A percentile compares a stretch with the other conserved stretches of the same genome.
These are phyloP conservation scores for Nerophis ophidion DNA, from an alignment of 2,113 vertebrate species.

Conservation along the genomic window DNA sequence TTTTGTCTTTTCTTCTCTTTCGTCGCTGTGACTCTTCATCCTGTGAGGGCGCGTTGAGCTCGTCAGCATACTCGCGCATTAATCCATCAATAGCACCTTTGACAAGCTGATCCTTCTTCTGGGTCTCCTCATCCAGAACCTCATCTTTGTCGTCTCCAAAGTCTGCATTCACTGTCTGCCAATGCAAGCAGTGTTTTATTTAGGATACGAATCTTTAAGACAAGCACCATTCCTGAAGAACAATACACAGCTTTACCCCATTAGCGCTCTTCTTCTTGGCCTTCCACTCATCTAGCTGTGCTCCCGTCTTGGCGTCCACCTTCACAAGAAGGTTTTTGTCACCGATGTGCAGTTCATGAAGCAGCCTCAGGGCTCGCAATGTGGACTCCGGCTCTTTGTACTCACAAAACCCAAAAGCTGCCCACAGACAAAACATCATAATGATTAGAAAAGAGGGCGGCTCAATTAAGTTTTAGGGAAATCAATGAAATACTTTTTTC, in stretches of 20 bases:
- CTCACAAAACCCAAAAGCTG: constrained; percentile 98
- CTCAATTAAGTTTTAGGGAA: no score
- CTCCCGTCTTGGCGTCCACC: constrained; percentile 98
- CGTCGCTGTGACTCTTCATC: constrained; percentile 92
- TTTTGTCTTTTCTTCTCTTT: constrained; percentile 97
- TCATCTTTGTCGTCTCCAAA: constrained; percentile 85
- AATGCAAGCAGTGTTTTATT: background rate
- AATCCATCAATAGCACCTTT: constrained; percentile 94
- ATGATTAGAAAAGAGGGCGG: background rate
- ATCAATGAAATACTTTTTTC: background rate
- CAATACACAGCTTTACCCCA: constrained; percentile 71
- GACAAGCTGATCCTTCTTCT: constrained; percentile 90
- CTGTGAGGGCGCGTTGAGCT: constrained; percentile 91
- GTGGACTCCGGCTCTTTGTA: constrained; percentile 98
- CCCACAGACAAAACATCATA: constrained; percentile 14
- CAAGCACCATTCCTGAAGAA: background rate
- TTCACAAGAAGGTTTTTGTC: constrained; percentile 97
- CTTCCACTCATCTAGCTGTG: constrained; percentile 97
- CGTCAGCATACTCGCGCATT: constrained; percentile 93
- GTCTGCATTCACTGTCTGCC: constrained; percentile 79
- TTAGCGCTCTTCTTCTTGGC: constrained; percentile 91
- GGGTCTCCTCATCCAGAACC: constrained; percentile 91
- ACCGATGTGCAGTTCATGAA: constrained; percentile 93
- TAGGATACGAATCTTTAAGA: background rate
- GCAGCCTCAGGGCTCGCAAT: constrained; percentile 85